Base-by-base conservation (phyloP, 2,888 invertebrate species). In the Buathra laborator region DNA sequence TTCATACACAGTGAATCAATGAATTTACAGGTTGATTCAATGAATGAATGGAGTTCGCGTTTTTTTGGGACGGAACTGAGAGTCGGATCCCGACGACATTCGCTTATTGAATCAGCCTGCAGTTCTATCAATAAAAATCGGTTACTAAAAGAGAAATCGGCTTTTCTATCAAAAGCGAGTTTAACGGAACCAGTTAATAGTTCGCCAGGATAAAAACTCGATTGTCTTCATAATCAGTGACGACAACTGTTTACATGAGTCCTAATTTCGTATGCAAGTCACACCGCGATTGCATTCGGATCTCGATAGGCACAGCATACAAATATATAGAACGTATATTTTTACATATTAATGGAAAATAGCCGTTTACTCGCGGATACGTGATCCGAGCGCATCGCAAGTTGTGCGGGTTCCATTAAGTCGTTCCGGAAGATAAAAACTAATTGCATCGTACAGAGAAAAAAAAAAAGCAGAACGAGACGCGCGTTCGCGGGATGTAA, bases 271-370 rank as follows among this genome's bases (percentile, higher is more conserved):
- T 51, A 76, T 76, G 64, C 75, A 24, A 66, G 66, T 64, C 51
- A 66, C 66, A 64, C 43, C 6, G 16, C 64, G 66, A 76, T 76
- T 43, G 75, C 75, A 43, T 66, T 76, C 66, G 24, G 51, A 76
- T 76, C 75, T 64, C 75, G 64, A 66, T 76, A 75, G 62, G 16
- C 29, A 43, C 37, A 72, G 24, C 24, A 43, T 19, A 53, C 32
- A 64, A 43, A 72, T 46, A 77, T 77, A 46, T 16, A 71, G 1
- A 32, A 79, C 48, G 81, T 81, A 79, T 85, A 85, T 78, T 85
- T 85, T 85, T 66, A 81, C 85, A 85, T 85, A 82, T 85, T 85
- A 85, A 85, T 85, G 81, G 82, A 78, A 85, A 85, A 85, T 85
- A 71, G 75, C 85, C 59, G 82, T 85, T 82, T 82, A 79, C 77